These are phyloP conservation scores for Myotis brandtii DNA, from an alignment of 2,113 vertebrate genomes.

Conservation along the genomic window DNA sequence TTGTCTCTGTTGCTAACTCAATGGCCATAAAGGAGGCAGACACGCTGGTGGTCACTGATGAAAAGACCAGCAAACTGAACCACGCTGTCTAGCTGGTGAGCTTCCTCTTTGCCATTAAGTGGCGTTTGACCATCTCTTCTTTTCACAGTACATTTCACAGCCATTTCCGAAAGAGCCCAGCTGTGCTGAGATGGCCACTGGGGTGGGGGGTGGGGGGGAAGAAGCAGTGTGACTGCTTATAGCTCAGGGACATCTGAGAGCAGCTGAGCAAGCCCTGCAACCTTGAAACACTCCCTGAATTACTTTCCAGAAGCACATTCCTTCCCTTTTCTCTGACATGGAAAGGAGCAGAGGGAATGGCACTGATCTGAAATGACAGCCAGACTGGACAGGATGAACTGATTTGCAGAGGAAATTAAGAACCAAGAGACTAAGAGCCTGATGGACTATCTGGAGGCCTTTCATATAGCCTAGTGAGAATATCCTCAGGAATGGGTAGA, in stretches of 20 bases:
- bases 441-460: background rate
- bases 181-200: slow-evolving; percentile 44
- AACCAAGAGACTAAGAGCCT: background rate
- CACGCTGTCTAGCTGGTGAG: background rate
- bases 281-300: slow-evolving; percentile 30
- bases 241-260: slow-evolving; percentile 55
- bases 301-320: slow-evolving; percentile 46
- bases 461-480: background rate
- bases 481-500: background rate
- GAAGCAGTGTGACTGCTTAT: background rate
- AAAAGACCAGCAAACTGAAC: slow-evolving; percentile 23
- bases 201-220: background rate
- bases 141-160: slow-evolving; percentile 45
- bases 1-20: background rate
- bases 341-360: slow-evolving; percentile 69
- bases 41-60: background rate
- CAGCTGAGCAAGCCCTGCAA: slow-evolving; percentile 48
- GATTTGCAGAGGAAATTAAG: background rate
- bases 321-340: slow-evolving; percentile 55
- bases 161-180: slow-evolving; percentile 29
- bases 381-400: background rate
- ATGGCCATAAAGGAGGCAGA: background rate
- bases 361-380: slow-evolving; percentile 19
- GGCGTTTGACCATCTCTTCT: background rate
- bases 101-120: background rate